Percentiles rank a stretch among this genome's conserved stretches.
Evolutionary conservation across 2,113 vertebrate genomes (phyloP).

Genomic region (Rhabdornis inornatus): DNA sequence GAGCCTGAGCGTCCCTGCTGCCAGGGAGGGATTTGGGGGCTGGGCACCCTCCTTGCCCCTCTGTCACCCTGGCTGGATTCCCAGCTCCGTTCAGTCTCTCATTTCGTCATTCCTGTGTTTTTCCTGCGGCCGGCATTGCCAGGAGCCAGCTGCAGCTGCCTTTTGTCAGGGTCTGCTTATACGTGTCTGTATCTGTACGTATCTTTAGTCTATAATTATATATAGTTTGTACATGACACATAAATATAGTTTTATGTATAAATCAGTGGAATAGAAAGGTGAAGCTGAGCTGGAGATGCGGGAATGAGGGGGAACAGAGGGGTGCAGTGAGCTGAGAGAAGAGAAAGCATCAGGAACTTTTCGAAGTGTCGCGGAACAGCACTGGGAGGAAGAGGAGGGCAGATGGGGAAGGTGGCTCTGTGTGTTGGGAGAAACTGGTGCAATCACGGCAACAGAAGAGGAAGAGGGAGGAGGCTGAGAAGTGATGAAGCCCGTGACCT

Average conservation of each 20-base stretch:
- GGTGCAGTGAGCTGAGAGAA: rapidly evolving
- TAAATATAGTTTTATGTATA: rapidly evolving
- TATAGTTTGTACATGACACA: rapidly evolving
- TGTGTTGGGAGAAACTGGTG: not conserved
- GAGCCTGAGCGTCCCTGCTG: rapidly evolving
- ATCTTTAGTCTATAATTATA: rapidly evolving
- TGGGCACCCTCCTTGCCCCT: not conserved
- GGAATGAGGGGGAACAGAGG: not conserved
- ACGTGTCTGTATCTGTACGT: rapidly evolving
- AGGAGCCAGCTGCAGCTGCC: not conserved
- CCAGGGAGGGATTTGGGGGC: not conserved
- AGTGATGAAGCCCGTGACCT: rapidly evolving
- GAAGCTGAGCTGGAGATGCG: not conserved
- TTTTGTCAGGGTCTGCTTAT: not conserved
- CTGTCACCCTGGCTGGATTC: not conserved
- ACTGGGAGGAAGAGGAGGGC: not conserved
- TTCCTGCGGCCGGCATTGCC: not conserved
- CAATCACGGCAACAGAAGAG: rapidly evolving
- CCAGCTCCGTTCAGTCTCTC: rapidly evolving
- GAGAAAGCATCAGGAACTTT: not conserved
- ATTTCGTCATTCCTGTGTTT: rapidly evolving
- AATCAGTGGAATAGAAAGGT: too few relatives aligned
- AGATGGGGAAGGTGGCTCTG: not conserved
- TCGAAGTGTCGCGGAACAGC: rapidly evolving
- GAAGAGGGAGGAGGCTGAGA: not conserved